Percentiles rank a stretch among this genome's conserved stretches.
These are phyloP conservation scores for Anas flavirostris DNA, from an alignment of 2,797 vertebrate genomes.

Conservation along the genomic window DNA sequence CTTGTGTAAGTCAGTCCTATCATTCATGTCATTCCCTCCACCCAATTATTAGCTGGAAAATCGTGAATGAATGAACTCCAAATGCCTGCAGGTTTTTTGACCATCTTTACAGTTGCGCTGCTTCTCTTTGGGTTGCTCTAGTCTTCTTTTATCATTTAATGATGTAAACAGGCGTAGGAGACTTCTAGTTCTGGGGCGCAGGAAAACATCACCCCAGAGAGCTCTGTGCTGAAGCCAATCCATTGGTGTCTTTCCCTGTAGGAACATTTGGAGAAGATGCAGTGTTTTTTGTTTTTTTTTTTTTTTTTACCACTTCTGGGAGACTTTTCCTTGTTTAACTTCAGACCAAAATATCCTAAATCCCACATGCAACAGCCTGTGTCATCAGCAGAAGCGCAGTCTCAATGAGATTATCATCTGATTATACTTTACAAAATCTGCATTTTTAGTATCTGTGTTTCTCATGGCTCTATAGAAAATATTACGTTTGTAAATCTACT, in stretches of 20 bases:
- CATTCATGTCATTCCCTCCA: background rate
- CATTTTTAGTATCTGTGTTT: background rate
- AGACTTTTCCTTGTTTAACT: background rate
- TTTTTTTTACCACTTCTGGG: background rate
- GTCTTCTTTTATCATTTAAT: background rate
- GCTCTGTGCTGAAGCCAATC: background rate
- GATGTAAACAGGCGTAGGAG: background rate
- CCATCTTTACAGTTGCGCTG: background rate
- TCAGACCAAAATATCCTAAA: background rate
- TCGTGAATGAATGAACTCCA: background rate
- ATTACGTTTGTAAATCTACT: background rate
- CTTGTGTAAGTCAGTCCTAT: background rate
- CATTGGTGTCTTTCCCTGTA: background rate
- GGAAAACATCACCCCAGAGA: background rate
- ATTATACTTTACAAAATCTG: background rate
- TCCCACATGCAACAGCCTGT: background rate
- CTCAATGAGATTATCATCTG: background rate
- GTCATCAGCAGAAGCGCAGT: background rate
- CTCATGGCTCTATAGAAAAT: background rate
- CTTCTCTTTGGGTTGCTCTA: background rate
- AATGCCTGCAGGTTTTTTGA: background rate
- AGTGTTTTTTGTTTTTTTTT: background rate
- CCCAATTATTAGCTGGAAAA: background rate
- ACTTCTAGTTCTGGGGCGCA: background rate
- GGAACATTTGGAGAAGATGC: background rate